Percentiles rank a stretch among this genome's conserved stretches.
phyloP scores from a whole-genome alignment of 2,888 invertebrate genomes.

The Geophilus truncorum region DNA sequence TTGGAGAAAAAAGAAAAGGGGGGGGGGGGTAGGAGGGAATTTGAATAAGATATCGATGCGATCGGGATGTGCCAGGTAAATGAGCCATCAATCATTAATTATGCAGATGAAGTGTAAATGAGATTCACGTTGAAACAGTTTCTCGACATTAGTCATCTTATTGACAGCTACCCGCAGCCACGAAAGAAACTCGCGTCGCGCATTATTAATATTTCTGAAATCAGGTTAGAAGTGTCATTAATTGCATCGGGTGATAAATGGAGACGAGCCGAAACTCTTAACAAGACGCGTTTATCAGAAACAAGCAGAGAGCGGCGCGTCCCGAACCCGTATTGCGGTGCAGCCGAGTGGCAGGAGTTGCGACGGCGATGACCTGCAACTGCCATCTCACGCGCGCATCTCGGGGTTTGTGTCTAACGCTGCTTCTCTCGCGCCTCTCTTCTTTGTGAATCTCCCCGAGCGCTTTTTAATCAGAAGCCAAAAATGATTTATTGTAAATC shows the following conservation, averaged over 20 bases:
- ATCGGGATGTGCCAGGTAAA: slow-evolving; percentile 12
- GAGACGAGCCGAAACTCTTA: slow-evolving; percentile 14
- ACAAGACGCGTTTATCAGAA: slow-evolving; percentile 7
- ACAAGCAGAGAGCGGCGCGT: not conserved
- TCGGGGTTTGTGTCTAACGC: slow-evolving; percentile 1
- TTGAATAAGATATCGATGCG: not conserved
- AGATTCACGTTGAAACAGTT: not conserved
- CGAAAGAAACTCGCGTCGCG: not conserved
- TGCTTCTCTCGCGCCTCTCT: not conserved
- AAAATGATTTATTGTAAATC: slow-evolving; percentile 33
- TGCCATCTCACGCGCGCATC: not conserved
- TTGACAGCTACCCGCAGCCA: not conserved
- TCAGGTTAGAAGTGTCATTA: slow-evolving; percentile 21
- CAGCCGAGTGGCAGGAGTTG: slow-evolving; percentile 2
- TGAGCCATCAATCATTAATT: slow-evolving; percentile 30
- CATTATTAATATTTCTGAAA: slow-evolving; percentile 25
- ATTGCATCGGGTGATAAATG: slow-evolving; percentile 6
- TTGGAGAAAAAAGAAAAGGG: not conserved
- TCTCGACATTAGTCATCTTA: slow-evolving; percentile 27
- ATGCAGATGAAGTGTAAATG: slow-evolving; percentile 28
- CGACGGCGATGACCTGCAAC: slow-evolving; percentile 18
- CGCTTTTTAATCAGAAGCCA: slow-evolving; percentile 32
- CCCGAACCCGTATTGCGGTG: not conserved
- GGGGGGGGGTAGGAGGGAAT: not conserved
- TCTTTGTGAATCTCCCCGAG: slow-evolving; percentile 20